Evolutionary conservation across 2,797 vertebrate species (phyloP), one percentile per base, ranked within the genome.

Genomic region (Varecia variegata): DNA sequence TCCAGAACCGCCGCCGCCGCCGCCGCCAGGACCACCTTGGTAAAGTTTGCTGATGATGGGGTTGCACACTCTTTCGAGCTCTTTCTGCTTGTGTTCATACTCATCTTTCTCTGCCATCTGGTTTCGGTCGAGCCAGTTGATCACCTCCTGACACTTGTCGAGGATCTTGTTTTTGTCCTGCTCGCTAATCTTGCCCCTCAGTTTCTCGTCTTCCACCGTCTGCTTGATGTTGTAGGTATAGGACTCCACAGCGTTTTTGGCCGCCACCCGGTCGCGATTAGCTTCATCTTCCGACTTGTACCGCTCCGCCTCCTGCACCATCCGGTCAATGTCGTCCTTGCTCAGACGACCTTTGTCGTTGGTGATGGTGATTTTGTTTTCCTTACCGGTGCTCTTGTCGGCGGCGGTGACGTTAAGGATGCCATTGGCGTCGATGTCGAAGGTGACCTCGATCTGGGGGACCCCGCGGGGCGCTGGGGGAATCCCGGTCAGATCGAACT

Each of bases 341-440:
- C 99, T 99, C 23, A 99, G 99, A n/a, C 99, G 99, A 25, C 99
- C 99, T 73, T 99, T 99, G 98, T 99, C 99, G 0, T 99, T 99
- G 84, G 99, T 99, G 97, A 99, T 99, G 65, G 99, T 99, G 97
- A 99, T 99, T 98, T 99, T 99, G 98, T 99, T 99, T 97, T 99
- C 99, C 90, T 99, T 99, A 21, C 99, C 99, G 0, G 99, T 99
- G 98, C 99, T 99, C 98, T 99, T 99, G 98, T 99, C 99, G 0
- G 98, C 98, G 0, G 99, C 99, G 0, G 99, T 99, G 81, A 99
- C 99, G 0, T 99, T 99, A 88, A 99, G 98, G 77, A 99, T 99
- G 60, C 99, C 99, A 0, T 99, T 99, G 58, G 99, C 99, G 32
- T 99, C 99, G 0, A 99, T 99, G 96, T 99, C 99, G 11, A 99